Conservation (phyloP, 1,140 invertebrate species). For the Drosophila nasuta region DNA sequence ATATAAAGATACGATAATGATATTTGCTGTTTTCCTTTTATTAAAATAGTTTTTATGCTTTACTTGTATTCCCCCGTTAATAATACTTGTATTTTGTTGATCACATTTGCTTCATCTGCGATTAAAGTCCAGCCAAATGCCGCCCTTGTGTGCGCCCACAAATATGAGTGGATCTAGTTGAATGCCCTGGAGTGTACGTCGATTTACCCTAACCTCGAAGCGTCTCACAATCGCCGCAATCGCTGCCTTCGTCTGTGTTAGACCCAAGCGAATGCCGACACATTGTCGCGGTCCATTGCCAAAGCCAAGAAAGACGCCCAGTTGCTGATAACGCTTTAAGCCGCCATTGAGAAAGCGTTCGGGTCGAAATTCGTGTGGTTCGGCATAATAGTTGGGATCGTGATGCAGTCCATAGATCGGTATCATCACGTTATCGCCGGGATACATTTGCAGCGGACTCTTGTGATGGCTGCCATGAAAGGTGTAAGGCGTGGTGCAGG, state of each 20-base stretch:
- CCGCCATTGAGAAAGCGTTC: slow-evolving; percentile 87
- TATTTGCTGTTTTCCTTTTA: too few relatives aligned
- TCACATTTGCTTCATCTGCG: background rate
- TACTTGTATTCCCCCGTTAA: too few relatives aligned
- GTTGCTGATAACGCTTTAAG: slow-evolving; percentile 79
- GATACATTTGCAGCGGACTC: slow-evolving; percentile 42
- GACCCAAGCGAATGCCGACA: slow-evolving; percentile 85
- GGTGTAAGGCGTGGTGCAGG: slow-evolving; percentile 84
- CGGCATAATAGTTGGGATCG: slow-evolving; percentile 88
- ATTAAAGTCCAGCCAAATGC: slow-evolving; percentile 75
- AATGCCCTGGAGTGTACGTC: slow-evolving; percentile 53
- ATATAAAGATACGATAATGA: too few relatives aligned
- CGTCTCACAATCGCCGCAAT: slow-evolving; percentile 69
- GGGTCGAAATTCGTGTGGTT: slow-evolving; percentile 88
- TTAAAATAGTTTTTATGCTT: too few relatives aligned
- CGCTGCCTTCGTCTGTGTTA: slow-evolving; percentile 69
- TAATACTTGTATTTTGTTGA: background rate
- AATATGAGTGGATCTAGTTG: slow-evolving; percentile 72
- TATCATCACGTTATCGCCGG: slow-evolving; percentile 86
- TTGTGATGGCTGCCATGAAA: slow-evolving; percentile 74
- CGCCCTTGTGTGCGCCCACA: slow-evolving; percentile 71
- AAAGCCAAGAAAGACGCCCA: slow-evolving; percentile 87
- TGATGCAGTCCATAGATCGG: slow-evolving; percentile 89
- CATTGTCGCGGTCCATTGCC: slow-evolving; percentile 89
- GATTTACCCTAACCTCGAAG: slow-evolving; percentile 60